Percentiles rank a stretch among this genome's conserved stretches.
phyloP scores from a whole-genome alignment of 2,888 invertebrate genomes.

The Erebia palarica region DNA sequence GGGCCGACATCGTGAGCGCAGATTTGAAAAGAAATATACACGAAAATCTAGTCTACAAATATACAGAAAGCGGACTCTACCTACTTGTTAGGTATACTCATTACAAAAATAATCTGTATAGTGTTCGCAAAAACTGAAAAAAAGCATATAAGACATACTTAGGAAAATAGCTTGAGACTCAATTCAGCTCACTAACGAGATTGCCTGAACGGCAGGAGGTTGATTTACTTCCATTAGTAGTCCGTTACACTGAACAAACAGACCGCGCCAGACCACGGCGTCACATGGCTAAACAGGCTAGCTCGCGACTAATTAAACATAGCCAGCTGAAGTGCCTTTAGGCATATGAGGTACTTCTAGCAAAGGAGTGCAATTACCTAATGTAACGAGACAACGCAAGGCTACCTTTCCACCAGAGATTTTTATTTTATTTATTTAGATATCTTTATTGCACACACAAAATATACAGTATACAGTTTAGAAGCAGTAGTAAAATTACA shows the following conservation, averaged over 20 bases:
- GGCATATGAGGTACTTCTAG: constrained; percentile 26
- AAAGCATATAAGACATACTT: neutral
- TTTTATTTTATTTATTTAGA: too few relatives aligned
- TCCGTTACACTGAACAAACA: constrained; percentile 58
- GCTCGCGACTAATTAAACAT: constrained; percentile 17
- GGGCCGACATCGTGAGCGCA: too few relatives aligned
- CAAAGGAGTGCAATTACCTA: neutral
- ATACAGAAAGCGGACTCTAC: too few relatives aligned
- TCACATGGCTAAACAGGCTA: constrained; percentile 37
- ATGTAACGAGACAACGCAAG: neutral
- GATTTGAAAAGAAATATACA: too few relatives aligned
- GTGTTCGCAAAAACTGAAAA: too few relatives aligned
- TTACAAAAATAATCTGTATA: too few relatives aligned
- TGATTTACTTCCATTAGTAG: constrained; percentile 70
- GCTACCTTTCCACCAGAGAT: too few relatives aligned
- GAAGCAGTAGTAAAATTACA: too few relatives aligned
- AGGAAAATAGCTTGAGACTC: neutral
- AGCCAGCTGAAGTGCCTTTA: constrained; percentile 13
- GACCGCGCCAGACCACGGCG: constrained; percentile 55
- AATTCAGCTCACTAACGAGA: constrained; percentile 64
- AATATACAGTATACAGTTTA: too few relatives aligned
- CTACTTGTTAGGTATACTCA: too few relatives aligned
- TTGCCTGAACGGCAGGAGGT: constrained; percentile 67
- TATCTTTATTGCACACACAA: too few relatives aligned
- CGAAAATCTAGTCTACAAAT: too few relatives aligned